These are phyloP conservation scores for Darevskia nairensis DNA, from an alignment of 2,797 vertebrate species.

Conservation along the genomic window DNA sequence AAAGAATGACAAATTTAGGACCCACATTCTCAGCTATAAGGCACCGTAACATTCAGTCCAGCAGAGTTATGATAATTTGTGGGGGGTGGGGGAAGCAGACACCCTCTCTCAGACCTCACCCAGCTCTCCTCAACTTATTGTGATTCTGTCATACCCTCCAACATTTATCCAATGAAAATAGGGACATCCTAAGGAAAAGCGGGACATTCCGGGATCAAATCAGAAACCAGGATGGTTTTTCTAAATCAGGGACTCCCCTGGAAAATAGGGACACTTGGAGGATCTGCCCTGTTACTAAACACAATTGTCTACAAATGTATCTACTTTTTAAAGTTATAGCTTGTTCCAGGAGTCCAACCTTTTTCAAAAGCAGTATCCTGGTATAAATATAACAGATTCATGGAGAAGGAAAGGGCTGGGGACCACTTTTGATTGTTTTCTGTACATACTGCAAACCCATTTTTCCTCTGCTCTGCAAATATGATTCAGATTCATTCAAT, in stretches of 20 bases:
- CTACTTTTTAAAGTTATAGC: no score
- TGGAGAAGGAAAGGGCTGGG: no score
- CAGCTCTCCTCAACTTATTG: background rate
- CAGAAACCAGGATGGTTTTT: no score
- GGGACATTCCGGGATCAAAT: no score
- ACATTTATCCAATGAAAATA: no score
- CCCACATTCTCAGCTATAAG: slow-evolving; percentile 37
- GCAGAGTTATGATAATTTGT: slow-evolving; percentile 35
- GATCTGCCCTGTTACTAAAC: background rate
- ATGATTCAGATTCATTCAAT: background rate
- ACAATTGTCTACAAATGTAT: background rate
- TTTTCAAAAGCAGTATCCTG: background rate
- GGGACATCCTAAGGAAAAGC: no score
- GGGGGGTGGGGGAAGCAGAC: background rate
- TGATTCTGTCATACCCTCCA: no score
- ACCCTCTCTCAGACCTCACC: background rate
- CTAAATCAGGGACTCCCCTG: no score
- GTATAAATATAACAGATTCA: background rate
- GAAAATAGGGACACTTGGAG: no score
- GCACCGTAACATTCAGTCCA: slow-evolving; percentile 40
- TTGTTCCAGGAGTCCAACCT: no score
- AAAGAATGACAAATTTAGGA: slow-evolving; percentile 31
- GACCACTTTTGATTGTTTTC: background rate
- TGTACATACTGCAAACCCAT: background rate
- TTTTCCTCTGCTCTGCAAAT: background rate